Conservation (phyloP, 1,140 invertebrate species). For the Hirudo medicinalis region DNA sequence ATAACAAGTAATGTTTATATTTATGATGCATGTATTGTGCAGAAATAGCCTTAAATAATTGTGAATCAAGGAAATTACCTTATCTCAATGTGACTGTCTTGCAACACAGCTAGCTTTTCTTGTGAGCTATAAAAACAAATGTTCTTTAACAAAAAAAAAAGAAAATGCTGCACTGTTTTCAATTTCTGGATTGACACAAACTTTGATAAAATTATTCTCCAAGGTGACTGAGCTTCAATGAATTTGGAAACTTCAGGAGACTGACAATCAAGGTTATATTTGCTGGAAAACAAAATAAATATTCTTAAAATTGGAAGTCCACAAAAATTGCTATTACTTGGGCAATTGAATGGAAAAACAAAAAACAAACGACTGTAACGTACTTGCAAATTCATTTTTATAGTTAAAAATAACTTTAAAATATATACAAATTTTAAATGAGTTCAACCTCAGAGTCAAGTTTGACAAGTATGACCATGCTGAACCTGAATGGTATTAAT, state of each 20-base stretch:
- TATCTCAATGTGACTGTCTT: not conserved
- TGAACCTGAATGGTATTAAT: slow-evolving; percentile 1
- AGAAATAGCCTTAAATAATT: slow-evolving; percentile 25
- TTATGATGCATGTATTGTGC: too few relatives aligned
- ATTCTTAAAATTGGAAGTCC: not conserved
- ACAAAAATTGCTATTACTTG: not conserved
- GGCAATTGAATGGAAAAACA: not conserved
- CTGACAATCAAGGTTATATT: not conserved
- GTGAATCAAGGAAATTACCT: not conserved
- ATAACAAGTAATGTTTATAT: too few relatives aligned
- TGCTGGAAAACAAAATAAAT: not conserved
- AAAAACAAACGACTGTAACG: not conserved
- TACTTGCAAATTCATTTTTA: not conserved
- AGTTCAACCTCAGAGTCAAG: not conserved
- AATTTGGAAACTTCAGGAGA: not conserved
- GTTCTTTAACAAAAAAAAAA: too few relatives aligned
- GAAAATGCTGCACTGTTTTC: too few relatives aligned
- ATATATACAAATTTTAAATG: not conserved
- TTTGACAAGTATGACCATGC: not conserved
- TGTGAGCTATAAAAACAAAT: too few relatives aligned
- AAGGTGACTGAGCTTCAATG: not conserved
- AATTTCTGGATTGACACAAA: not conserved
- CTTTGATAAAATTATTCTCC: slow-evolving; percentile 5
- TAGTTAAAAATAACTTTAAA: not conserved
- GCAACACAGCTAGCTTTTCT: too few relatives aligned